phyloP scores from a whole-genome alignment of 2,888 invertebrate species.

The Automeris io region DNA sequence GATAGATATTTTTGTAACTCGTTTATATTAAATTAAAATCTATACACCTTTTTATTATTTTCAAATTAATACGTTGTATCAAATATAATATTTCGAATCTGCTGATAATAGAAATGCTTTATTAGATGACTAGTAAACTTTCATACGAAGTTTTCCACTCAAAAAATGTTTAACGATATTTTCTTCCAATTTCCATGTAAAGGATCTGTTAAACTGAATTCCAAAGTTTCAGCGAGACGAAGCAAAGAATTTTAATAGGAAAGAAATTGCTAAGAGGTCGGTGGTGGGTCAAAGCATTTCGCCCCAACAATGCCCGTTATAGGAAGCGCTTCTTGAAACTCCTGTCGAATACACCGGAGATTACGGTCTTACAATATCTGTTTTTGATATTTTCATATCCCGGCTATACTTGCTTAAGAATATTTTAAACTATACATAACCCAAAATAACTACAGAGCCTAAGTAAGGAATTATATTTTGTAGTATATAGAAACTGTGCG shows the following conservation, averaged over 20 bases:
- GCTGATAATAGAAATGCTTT: too few relatives aligned
- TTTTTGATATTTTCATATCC: constrained; percentile 43
- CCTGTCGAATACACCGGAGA: constrained; percentile 31
- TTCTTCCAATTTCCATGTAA: constrained; percentile 17
- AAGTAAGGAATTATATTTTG: too few relatives aligned
- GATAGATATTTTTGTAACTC: too few relatives aligned
- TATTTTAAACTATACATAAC: background rate
- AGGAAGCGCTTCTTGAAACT: constrained; percentile 38
- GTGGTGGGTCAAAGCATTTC: constrained; percentile 55
- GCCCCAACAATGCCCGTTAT: constrained; percentile 45
- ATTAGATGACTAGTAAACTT: too few relatives aligned
- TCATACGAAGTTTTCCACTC: constrained; percentile 25
- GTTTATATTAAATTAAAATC: too few relatives aligned
- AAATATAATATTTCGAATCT: too few relatives aligned
- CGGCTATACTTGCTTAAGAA: constrained; percentile 27
- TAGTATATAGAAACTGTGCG: too few relatives aligned
- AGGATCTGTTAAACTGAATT: constrained; percentile 30
- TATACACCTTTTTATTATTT: too few relatives aligned
- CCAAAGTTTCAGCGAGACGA: constrained; percentile 47
- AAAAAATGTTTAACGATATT: constrained; percentile 23
- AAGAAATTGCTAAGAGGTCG: constrained; percentile 49
- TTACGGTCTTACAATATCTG: constrained; percentile 32
- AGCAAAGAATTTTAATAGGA: constrained; percentile 64
- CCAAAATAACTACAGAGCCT: too few relatives aligned
- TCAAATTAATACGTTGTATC: too few relatives aligned